Base-by-base conservation (phyloP, 2,113 vertebrate genomes). In the Stegastes partitus region DNA sequence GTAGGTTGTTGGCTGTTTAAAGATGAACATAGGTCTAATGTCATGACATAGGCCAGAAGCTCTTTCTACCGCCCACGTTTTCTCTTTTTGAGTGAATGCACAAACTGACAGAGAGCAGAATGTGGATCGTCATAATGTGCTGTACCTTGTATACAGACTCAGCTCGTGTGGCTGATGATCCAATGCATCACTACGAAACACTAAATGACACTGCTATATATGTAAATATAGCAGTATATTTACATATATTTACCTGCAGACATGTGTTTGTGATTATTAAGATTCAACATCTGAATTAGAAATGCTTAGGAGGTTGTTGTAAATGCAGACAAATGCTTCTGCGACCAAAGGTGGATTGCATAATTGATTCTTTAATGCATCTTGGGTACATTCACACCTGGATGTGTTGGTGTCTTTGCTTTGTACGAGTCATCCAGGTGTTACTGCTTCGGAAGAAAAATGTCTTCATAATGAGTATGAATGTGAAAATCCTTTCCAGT, bases 341-440 rank as follows among this genome's bases (percentile, higher is more conserved):
- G 6, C 21, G 4, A 9, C 65, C 37, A 3, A 8, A 44, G n/a
- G 11, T 18, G 34, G 21, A 68, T 39, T 55, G 8, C 51, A 69
- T 51, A 69, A 75, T 63, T 4, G 11, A 31, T 37, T 54, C 34
- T 11, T 45, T 51, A 69, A 70, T 78, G 19, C 51, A 22, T 39
- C 54, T 14, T 56, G 42, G 11, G 16, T 18, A 4, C 56, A 68
- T 62, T 44, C 34, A 10, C 56, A 73, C 56, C 25, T 77, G 39
- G 47, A 12, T 23, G 42, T 61, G 0, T 42, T 73, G 37, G 55
- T 56, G 55, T 49, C 62, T 61, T 23, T 23, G 37, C 39, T 61
- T 70, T 22, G 22, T 25, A 16, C 64, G 21, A 67, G 23, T 50
- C n/a, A 50, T 19, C 23, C 68, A 68, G 39, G 31, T 50, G 80